Conservation (phyloP, 2,113 vertebrate species). For the Nibea coibor region DNA sequence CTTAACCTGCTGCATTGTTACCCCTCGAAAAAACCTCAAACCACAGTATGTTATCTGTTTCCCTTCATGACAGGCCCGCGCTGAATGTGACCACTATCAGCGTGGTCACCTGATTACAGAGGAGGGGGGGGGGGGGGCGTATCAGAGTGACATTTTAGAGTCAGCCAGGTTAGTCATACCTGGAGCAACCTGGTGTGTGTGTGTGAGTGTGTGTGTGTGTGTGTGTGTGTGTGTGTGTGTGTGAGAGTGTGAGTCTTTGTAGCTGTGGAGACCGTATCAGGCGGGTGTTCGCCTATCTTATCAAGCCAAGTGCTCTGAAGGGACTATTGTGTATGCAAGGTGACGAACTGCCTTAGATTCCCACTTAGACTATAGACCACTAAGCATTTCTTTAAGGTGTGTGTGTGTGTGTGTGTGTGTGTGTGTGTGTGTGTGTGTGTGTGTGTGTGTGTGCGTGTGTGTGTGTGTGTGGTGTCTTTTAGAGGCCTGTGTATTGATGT, state of each 20-base stretch:
- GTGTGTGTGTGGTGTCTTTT: slow-evolving; percentile 28
- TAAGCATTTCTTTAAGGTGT: slow-evolving; percentile 28
- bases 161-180: slow-evolving; percentile 64
- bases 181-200: slow-evolving; percentile 28
- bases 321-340: slow-evolving; percentile 72
- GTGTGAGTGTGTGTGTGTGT: slow-evolving; percentile 30
- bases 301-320: slow-evolving; percentile 72
- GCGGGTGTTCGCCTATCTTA: slow-evolving; percentile 72
- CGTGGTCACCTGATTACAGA: slow-evolving; percentile 52
- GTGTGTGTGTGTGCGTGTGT: slow-evolving; percentile 6
- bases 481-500: neutral
- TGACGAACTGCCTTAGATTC: slow-evolving; percentile 68
- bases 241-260: slow-evolving; percentile 55
- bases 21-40: slow-evolving; percentile 15
- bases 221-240: slow-evolving; percentile 34
- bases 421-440: slow-evolving; percentile 25
- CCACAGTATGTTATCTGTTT: slow-evolving; percentile 34
- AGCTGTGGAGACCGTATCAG: slow-evolving; percentile 77
- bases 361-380: slow-evolving; percentile 45
- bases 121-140: slow-evolving; percentile 10
- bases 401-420: slow-evolving; percentile 22
- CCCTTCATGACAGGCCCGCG: slow-evolving; percentile 33
- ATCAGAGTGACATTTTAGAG: slow-evolving; percentile 63
- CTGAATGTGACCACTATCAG: slow-evolving; percentile 60
- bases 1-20: slow-evolving; percentile 12